These are phyloP conservation scores for Martes flavigula DNA, from an alignment of 2,797 vertebrate species.

Conservation along the genomic window DNA sequence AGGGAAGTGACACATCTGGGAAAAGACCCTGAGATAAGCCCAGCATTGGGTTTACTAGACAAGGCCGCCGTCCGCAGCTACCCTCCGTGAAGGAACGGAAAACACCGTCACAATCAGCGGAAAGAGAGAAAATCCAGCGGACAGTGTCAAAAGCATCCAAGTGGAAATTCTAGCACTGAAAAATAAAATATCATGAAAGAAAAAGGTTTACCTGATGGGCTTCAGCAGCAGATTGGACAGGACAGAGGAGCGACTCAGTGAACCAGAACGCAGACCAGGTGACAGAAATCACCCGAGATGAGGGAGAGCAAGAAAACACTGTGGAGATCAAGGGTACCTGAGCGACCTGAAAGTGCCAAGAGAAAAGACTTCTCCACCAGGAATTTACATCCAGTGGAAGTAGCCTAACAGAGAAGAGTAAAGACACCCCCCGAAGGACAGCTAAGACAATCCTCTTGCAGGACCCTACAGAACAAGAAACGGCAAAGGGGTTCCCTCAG, in stretches of 20 bases:
- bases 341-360: rapidly evolving
- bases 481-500: rapidly evolving
- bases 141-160: not conserved
- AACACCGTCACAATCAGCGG: not conserved
- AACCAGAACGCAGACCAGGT: not conserved
- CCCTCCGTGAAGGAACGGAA: not conserved
- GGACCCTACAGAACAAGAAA: rapidly evolving
- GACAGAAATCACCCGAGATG: rapidly evolving
- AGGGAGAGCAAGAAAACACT: too few species aligned
- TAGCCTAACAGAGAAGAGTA: rapidly evolving
- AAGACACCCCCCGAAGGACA: rapidly evolving
- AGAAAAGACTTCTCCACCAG: too few species aligned
- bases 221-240: not conserved
- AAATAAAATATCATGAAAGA: not conserved
- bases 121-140: not conserved
- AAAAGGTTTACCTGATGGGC: not conserved
- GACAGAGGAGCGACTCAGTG: rapidly evolving
- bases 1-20: not conserved
- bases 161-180: not conserved
- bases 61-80: not conserved
- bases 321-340: rapidly evolving
- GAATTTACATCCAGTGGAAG: not conserved
- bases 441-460: rapidly evolving
- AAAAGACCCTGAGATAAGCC: not conserved
- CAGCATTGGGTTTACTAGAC: not conserved